Evolutionary conservation across 2,113 vertebrate genomes (phyloP), one percentile per base, ranked within the genome.

Genomic region (Spilogale gracilis): DNA sequence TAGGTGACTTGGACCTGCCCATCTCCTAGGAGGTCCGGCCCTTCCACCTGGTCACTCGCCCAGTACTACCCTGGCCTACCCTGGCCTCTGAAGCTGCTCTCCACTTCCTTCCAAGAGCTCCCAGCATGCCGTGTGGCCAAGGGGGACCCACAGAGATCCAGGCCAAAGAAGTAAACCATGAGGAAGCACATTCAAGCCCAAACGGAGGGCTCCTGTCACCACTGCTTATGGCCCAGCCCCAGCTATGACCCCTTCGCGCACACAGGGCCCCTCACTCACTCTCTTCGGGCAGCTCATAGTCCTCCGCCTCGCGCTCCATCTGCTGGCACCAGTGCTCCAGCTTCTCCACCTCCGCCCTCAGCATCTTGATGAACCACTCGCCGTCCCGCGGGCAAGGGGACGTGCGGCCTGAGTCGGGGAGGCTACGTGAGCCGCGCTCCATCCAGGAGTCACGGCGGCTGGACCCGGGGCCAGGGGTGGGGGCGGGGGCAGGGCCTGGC

Each of bases 261-360:
- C 13, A 3, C 13, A 6, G 17, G 25, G 67, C 21, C 56, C 0
- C 17, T 0, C 4, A 99, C 99, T 99, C 98, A 99, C 99, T 98
- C 98, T 99, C 99, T 97, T 99, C 99, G 0, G 99, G 99, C 97
- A 99, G 99, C 95, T 99, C 99, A 0, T 99, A 99, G 96, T 99
- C 99, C 98, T 99, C 99, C 0, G 99, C 99, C 98, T 99, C 99
- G 45, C 99, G 98, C 97, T 99, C 99, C 99, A 99, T 99, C 98
- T 99, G 99, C 99, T 99, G 99, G 98, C 99, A 99, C 99, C 99
- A 99, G 25, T 99, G 99, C 98, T 99, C 99, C 99, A 99, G 99
- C 98, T 99, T 99, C 98, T 99, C 99, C 98, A 99, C 99, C 97
- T 99, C 99, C 0, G 99, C 99, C 98, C 99, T 99, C 98, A 99